These are phyloP conservation scores for Nothocercus nigrocapillus DNA, from an alignment of 2,113 vertebrate species.

Conservation along the genomic window DNA sequence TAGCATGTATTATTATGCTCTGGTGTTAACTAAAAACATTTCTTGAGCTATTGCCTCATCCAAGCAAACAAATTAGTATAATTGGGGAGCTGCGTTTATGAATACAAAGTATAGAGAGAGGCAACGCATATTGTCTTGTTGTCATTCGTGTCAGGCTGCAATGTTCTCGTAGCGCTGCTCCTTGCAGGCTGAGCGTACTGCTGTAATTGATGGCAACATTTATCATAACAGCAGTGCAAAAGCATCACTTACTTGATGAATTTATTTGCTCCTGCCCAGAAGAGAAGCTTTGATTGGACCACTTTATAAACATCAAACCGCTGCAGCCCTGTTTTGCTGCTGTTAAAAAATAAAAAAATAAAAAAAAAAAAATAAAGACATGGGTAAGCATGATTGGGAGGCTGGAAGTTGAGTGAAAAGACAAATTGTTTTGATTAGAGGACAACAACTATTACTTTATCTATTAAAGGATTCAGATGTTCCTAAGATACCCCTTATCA, in stretches of 20 bases:
- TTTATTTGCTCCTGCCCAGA: slow-evolving; percentile 69
- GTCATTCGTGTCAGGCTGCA: slow-evolving; percentile 60
- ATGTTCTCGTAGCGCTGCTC: not conserved
- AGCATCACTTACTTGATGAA: slow-evolving; percentile 67
- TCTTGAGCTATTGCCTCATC: slow-evolving; percentile 51
- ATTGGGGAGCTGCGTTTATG: slow-evolving; percentile 26
- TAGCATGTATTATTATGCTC: not conserved
- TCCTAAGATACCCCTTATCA: not conserved
- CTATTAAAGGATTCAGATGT: not conserved
- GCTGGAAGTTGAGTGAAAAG: slow-evolving; percentile 17
- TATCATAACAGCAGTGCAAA: slow-evolving; percentile 62
- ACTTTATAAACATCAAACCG: slow-evolving; percentile 63
- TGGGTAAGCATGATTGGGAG: not conserved
- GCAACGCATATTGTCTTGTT: not conserved
- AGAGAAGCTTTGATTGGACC: slow-evolving; percentile 60
- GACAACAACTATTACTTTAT: slow-evolving; percentile 16
- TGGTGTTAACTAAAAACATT: slow-evolving; percentile 26
- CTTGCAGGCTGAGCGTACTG: slow-evolving; percentile 35
- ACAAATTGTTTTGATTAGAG: slow-evolving; percentile 37
- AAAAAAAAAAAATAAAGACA: rapidly evolving
- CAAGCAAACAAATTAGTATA: slow-evolving; percentile 70
- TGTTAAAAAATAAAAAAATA: not conserved
- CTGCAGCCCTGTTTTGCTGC: not conserved
- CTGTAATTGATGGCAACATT: slow-evolving; percentile 66
- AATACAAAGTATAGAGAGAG: slow-evolving; percentile 38